Base-by-base conservation (phyloP, 1,140 invertebrate species). In the Ectropis grisescens region DNA sequence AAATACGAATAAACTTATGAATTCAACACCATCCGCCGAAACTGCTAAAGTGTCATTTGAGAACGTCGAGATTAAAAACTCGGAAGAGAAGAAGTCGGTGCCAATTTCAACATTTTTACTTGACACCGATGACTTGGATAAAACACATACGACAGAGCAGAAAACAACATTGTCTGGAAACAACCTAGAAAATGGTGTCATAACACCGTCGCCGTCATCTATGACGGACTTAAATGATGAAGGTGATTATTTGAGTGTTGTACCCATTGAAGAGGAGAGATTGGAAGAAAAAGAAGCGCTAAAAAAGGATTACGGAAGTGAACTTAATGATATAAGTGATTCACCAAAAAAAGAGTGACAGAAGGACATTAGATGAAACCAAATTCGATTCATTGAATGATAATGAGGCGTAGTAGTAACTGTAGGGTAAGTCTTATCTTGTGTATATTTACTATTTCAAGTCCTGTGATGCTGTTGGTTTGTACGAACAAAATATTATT, bases 311-410 rank as follows among this genome's bases (percentile, higher is more conserved):
- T 60, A 47, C 30, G 53, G 62, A 35, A 65, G 47, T 52, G 59
- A 64, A 39, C 42, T 76, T 45, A 80, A 80, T 55, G 57, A 62
- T 37, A 76, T 80, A 41, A 76, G 70, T 68, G 68, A 79, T 61
- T 71, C 58, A 24, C 60, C 60, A 58, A 71, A 75, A 68, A 68
- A 68, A 40, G 10, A 75, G 61, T 67, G 72, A 70, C 37, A 71
- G 54, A 49, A 72, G 69, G 58, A 74, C 65, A 66, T 42, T 70
- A 59, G 61, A 71, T 45, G 45, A 39, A 43, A 56, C 35, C 33
- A 66, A 58, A 51, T 53, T 56, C 37, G 58, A 70, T 46, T 56
- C 56, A 41, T 48, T 61, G 41, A 51, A 40, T 56, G 66, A 65
- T 44, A 67, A 70, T 58, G 57, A 68, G 56, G 68, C 66, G 56